Evolutionary conservation across 2,888 invertebrate genomes (phyloP).

Genomic region (Conistra vaccinii): DNA sequence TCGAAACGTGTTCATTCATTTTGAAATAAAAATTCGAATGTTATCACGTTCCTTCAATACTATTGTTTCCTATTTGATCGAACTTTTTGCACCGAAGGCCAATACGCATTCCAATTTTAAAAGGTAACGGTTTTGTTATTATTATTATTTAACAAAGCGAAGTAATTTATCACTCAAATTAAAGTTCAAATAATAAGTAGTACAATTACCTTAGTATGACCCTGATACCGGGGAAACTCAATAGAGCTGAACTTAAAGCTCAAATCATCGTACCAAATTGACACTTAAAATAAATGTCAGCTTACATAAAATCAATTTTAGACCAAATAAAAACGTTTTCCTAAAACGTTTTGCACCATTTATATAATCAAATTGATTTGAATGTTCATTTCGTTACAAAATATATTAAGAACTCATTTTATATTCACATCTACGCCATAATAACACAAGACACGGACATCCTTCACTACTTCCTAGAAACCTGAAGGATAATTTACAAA

Average conservation of each 20-base stretch:
- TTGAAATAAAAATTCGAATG: slow-evolving; percentile 4
- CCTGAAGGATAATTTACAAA: slow-evolving; percentile 71
- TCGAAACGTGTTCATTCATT: slow-evolving; percentile 39
- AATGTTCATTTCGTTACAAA: background rate
- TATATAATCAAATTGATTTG: slow-evolving; percentile 26
- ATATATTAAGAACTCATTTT: slow-evolving; percentile 16
- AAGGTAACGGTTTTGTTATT: slow-evolving; percentile 23
- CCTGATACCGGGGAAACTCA: background rate
- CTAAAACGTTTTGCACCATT: background rate
- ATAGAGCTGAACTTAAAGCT: slow-evolving; percentile 4
- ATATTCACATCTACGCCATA: slow-evolving; percentile 28
- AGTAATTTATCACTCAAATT: background rate
- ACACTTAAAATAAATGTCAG: slow-evolving; percentile 7
- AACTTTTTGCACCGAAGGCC: slow-evolving; percentile 49
- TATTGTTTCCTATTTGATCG: slow-evolving; percentile 51
- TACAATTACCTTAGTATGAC: background rate
- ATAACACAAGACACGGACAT: slow-evolving; percentile 50
- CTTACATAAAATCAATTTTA: background rate
- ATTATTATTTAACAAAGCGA: slow-evolving; percentile 15
- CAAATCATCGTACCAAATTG: slow-evolving; percentile 40
- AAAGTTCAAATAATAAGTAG: background rate
- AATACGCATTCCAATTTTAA: slow-evolving; percentile 28
- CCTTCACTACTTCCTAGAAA: slow-evolving; percentile 73
- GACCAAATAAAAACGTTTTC: background rate
- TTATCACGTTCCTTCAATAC: slow-evolving; percentile 15